These are phyloP conservation scores for Lutra lutra DNA, from an alignment of 2,797 vertebrate species.

Conservation along the genomic window DNA sequence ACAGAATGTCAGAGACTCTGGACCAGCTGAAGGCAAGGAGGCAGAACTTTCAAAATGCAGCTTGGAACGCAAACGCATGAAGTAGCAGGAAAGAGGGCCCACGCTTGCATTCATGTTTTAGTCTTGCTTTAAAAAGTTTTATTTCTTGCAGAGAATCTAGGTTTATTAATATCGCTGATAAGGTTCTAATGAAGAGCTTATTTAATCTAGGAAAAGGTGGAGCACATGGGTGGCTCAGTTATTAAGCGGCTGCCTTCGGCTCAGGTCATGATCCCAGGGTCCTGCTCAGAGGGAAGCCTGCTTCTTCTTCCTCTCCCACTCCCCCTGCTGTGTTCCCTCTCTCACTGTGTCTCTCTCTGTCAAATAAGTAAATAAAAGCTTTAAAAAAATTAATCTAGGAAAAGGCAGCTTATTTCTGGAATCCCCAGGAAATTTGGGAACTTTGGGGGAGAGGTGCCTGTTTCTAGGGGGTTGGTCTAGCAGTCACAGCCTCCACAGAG, in stretches of 20 bases:
- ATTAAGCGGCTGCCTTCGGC: too few species aligned
- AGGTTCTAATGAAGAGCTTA: not conserved
- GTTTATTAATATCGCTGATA: not conserved
- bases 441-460: not conserved
- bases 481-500: not conserved
- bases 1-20: not conserved
- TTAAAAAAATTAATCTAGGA: not conserved
- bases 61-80: not conserved
- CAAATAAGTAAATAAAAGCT: too few species aligned
- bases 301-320: too few species aligned
- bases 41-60: not conserved
- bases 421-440: not conserved
- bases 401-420: not conserved
- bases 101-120: not conserved
- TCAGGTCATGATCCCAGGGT: too few species aligned
- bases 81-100: not conserved
- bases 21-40: not conserved
- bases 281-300: too few species aligned
- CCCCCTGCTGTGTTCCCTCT: too few species aligned
- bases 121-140: conserved; percentile 11
- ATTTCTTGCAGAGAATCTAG: not conserved
- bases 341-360: too few species aligned
- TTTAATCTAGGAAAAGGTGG: not conserved
- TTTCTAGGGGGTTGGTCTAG: not conserved
- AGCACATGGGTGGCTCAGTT: too few species aligned